Evolutionary conservation across 2,113 vertebrate genomes (phyloP).

Genomic region (Alethe diademata): DNA sequence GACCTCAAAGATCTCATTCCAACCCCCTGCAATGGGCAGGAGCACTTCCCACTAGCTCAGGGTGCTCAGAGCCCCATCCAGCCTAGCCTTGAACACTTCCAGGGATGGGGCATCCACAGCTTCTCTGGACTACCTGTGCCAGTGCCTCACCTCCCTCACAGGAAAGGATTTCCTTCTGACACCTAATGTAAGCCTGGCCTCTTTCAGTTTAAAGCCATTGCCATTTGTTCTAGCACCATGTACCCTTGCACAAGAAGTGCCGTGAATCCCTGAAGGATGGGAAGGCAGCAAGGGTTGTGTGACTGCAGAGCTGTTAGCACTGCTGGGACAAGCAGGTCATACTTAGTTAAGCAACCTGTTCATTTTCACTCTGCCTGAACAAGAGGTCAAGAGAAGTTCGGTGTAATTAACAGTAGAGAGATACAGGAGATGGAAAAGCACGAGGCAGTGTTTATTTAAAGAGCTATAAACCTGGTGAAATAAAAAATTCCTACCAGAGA

Average conservation of each 20-base stretch:
- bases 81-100: background rate
- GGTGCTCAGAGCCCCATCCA: background rate
- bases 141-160: background rate
- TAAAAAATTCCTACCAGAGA: background rate
- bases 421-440: background rate
- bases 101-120: background rate
- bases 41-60: accelerated
- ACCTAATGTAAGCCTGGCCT: background rate
- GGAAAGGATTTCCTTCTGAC: background rate
- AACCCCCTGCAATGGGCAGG: too few relatives aligned
- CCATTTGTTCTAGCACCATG: background rate
- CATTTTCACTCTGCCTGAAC: background rate
- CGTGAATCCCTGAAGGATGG: background rate
- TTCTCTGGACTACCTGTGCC: background rate
- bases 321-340: background rate
- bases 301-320: background rate
- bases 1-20: background rate
- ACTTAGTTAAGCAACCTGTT: background rate
- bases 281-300: background rate
- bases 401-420: background rate
- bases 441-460: background rate
- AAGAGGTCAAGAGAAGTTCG: background rate
- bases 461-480: background rate
- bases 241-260: background rate
- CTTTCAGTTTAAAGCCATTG: background rate